Evolutionary conservation across 2,888 invertebrate species (phyloP), one percentile per base, ranked within the genome.

Genomic region (Oscheius sp.): DNA sequence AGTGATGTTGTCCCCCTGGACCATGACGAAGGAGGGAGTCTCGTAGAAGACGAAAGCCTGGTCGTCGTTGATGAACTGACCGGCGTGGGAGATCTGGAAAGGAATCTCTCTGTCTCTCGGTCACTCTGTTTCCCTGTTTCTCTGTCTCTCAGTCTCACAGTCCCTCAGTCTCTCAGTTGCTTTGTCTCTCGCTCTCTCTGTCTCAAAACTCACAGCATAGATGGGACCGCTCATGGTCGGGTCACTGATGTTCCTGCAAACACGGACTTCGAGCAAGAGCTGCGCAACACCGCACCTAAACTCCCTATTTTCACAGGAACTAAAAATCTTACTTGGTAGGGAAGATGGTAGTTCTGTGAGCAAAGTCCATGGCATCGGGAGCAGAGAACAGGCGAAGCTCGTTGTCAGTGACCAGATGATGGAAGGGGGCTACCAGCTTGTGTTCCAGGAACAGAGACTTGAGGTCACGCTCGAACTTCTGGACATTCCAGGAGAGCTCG

Each of bases 21-120:
- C 77, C 37, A 82, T 63, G 29, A 77, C 80, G 68, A 76, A 80
- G 21, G 79, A 75, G 33, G 82, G 82, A 42, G 78, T 63, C 13
- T 82, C 76, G 66, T 82, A 82, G 74, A 77, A 82, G 70, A 77
- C 80, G 51, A 72, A 82, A 33, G 79, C 82, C 37, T 80, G 75
- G 51, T 82, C 79, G 57, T 82, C 73, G 66, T 80, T 77, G 51
- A 80, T 37, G 66, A 82, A 82, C 58, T 80, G 78, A 55, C 82
- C 82, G 9, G 76, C 77, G 68, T 82, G 82, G 21, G 75, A 74
- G n/a, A 80, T 51, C 80, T 80, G 53, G 21, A 79, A 73, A 53
- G 11, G 53, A 53, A 53, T 53, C 21, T 21, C n/a, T n/a, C n/a
- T 2, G 53, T 53, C 53, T 53, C 4, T 53, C 11, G 11, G 3